These are phyloP conservation scores for Geotrupes spiniger DNA, from an alignment of 2,888 invertebrate genomes.

Conservation along the genomic window DNA sequence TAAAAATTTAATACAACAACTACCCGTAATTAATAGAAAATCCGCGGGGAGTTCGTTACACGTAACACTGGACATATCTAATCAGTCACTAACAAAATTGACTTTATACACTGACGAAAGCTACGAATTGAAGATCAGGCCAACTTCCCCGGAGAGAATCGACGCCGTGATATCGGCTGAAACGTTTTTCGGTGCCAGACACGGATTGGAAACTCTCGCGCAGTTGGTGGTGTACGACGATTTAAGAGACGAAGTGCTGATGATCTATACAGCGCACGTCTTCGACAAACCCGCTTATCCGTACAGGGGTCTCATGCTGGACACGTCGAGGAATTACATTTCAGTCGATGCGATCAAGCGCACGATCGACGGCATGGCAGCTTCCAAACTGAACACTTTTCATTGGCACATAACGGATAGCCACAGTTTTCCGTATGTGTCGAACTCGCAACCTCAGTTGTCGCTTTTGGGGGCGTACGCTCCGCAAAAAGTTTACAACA, in stretches of 20 bases:
- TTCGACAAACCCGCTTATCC: conserved; percentile 80
- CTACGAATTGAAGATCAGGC: conserved; percentile 51
- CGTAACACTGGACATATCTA: conserved; percentile 10
- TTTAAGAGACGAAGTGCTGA: conserved; percentile 57
- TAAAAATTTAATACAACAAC: neutral
- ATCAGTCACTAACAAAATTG: conserved; percentile 35
- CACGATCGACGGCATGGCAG: conserved; percentile 87
- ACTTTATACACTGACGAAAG: conserved; percentile 60
- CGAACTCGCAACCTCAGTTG: conserved; percentile 68
- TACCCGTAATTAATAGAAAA: too few relatives aligned
- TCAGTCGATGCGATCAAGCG: conserved; percentile 67
- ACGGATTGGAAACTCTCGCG: conserved; percentile 65
- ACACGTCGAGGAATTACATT: conserved; percentile 86
- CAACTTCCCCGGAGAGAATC: conserved; percentile 49
- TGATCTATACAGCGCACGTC: conserved; percentile 60
- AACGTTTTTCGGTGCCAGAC: conserved; percentile 65
- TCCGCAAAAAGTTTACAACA: conserved; percentile 64
- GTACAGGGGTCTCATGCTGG: conserved; percentile 84
- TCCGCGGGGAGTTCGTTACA: conserved; percentile 14
- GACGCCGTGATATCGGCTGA: conserved; percentile 57
- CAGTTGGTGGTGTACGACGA: conserved; percentile 68
- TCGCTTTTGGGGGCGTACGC: conserved; percentile 75
- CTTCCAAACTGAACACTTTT: conserved; percentile 87
- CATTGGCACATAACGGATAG: conserved; percentile 95
- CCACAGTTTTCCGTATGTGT: conserved; percentile 88